phyloP scores from a whole-genome alignment of 2,113 vertebrate species.

The Etia nguti region DNA sequence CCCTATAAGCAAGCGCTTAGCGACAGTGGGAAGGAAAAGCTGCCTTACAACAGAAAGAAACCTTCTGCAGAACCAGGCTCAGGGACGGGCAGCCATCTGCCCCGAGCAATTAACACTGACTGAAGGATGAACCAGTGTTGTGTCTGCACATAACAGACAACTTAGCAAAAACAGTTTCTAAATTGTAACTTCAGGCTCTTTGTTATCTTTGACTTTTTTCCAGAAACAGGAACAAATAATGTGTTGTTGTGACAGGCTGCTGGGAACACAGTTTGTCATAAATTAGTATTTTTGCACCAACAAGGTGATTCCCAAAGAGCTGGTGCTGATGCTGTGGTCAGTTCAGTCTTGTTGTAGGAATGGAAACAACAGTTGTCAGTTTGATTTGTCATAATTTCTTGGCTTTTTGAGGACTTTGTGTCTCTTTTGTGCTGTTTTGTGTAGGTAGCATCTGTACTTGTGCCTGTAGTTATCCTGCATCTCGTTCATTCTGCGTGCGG shows the following conservation, averaged over 20 bases:
- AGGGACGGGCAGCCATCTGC: rapidly evolving
- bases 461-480: neutral
- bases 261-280: neutral
- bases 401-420: neutral
- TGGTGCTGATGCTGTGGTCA: neutral
- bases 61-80: rapidly evolving
- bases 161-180: neutral
- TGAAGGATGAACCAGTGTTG: neutral
- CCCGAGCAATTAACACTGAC: rapidly evolving
- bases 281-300: rapidly evolving
- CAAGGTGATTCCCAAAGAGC: neutral
- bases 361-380: neutral
- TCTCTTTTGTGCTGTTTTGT: neutral
- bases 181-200: neutral
- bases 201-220: neutral
- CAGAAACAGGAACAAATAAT: neutral
- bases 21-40: neutral
- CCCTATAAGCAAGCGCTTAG: neutral
- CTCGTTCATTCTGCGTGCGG: neutral
- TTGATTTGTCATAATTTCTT: neutral
- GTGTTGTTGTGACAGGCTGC: no score
- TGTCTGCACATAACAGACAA: neutral
- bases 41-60: neutral
- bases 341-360: neutral
- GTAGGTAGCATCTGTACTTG: neutral